Base-by-base conservation (phyloP, 2,113 vertebrate genomes). In the Myotis brandtii region DNA sequence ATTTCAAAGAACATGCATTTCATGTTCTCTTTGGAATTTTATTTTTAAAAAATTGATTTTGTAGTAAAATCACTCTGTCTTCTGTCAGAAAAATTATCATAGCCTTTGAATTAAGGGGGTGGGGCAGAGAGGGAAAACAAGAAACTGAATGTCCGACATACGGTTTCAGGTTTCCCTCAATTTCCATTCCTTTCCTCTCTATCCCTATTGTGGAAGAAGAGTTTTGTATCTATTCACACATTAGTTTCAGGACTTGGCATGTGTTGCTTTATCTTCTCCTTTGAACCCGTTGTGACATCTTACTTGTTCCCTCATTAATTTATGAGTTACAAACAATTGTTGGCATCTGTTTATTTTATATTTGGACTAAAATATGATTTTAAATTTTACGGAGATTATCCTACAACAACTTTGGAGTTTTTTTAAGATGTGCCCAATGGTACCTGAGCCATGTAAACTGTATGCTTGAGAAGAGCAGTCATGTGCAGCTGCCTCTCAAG, bases 391-490 rank as follows among this genome's bases (percentile, higher is more conserved):
- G 62, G 50, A 66, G 2, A n/a, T 84, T 52, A 84, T 70, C 0
- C 5, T 66, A n/a, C 10, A 52, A 82, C 8, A 34, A 34, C 14
- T 62, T 50, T 1, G 16, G 37, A 64, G 9, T 11, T 20, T 84
- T 50, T 85, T 34, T 13, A 50, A 67, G 16, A 54, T 16, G 20
- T 54, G n/a, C 23, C 23, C 16, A 18, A 4, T 54, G 32, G 66
- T n/a, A 13, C 16, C 66, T 30, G 48, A 21, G 9, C n/a, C 48
- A 2, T 13, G 66, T 30, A 54, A 40, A 21, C 20, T 20, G 17
- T 12, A 3, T 34, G 20, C 2, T 34, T 9, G 43, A 67, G 62
- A 34, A 50, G 40, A n/a, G 18, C 1, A 1, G 2, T 2, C n/a
- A 30, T 40, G 21, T 70, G 3, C 23, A 70, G 46, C 23, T 54